Evolutionary conservation across 2,797 vertebrate genomes (phyloP).

Genomic region (Macroramphosus scolopax): DNA sequence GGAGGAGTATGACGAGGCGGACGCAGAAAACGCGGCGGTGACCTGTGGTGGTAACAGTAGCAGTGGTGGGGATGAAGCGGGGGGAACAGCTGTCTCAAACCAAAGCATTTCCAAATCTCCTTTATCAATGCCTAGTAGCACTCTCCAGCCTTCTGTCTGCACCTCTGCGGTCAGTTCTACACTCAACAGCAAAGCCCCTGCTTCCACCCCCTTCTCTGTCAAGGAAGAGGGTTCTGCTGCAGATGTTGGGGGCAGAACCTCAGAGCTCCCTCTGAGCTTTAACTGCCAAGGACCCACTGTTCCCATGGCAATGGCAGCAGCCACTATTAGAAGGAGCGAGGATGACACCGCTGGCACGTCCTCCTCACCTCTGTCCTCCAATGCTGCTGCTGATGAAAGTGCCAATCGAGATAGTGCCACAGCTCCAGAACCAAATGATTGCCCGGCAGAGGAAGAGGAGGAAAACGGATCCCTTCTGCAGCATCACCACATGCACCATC

Average conservation of each 20-base stretch:
- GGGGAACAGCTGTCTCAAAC: conserved; percentile 99
- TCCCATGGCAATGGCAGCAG: conserved; percentile 75
- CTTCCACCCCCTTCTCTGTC: conserved; percentile 90
- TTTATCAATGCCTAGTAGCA: conserved; percentile 98
- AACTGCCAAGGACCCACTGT: conserved; percentile 89
- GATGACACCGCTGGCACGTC: conserved; percentile 82
- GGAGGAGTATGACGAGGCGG: conserved; percentile 88
- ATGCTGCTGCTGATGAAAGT: conserved; percentile 91
- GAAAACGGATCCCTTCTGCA: conserved; percentile 83
- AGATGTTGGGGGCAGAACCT: conserved; percentile 91
- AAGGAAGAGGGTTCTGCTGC: conserved; percentile 86
- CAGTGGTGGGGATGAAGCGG: conserved; percentile 80
- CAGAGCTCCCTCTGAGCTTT: conserved; percentile 93
- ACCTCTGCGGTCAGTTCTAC: conserved; percentile 81
- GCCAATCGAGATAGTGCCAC: conserved; percentile 99
- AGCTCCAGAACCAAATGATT: conserved; percentile 99
- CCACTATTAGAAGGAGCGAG: conserved; percentile 86
- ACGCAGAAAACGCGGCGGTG: conserved; percentile 84
- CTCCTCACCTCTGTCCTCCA: conserved; percentile 78
- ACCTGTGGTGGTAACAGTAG: conserved; percentile 84
- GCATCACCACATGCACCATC: conserved; percentile 82
- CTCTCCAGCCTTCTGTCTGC: conserved; percentile 93
- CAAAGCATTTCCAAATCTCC: conserved; percentile 99
- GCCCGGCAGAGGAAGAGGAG: conserved; percentile 91
- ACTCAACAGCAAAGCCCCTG: conserved; percentile 84